Percentiles rank a stretch among this genome's conserved stretches.
Evolutionary conservation across 2,797 vertebrate species (phyloP).

Genomic region (Erpetoichthys calabaricus): DNA sequence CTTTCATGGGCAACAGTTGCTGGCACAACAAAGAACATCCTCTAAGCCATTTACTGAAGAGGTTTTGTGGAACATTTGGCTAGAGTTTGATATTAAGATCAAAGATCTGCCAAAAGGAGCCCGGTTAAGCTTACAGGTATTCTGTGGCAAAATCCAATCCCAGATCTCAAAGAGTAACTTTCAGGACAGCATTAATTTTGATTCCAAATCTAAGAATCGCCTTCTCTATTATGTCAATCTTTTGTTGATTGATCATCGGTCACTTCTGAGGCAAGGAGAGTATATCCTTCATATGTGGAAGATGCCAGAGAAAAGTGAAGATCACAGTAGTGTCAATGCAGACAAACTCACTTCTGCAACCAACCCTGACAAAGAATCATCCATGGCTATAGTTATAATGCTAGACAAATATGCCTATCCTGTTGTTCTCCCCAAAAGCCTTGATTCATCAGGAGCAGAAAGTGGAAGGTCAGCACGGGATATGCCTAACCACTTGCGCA

Average conservation of each 20-base stretch:
- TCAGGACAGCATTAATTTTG: constrained; percentile 49
- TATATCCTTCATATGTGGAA: constrained; percentile 98
- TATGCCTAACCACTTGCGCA: constrained; percentile 93
- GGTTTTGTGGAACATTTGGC: constrained; percentile 89
- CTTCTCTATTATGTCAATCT: constrained; percentile 94
- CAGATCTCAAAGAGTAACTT: constrained; percentile 46
- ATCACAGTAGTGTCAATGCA: constrained; percentile 85
- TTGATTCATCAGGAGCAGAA: constrained; percentile 42
- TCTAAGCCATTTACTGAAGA: constrained; percentile 83
- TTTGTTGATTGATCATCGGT: constrained; percentile 85
- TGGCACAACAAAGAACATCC: constrained; percentile 77
- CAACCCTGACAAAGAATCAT: constrained; percentile 84
- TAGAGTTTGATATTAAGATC: constrained; percentile 89
- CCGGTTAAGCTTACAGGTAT: constrained; percentile 81
- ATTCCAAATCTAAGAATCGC: constrained; percentile 71
- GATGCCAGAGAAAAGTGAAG: constrained; percentile 82
- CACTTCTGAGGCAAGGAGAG: constrained; percentile 81
- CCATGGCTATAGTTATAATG: constrained; percentile 83
- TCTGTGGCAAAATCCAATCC: constrained; percentile 67
- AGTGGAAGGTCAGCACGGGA: constrained; percentile 70
- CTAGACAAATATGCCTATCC: constrained; percentile 93
- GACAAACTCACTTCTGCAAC: constrained; percentile 95
- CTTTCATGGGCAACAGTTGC: constrained; percentile 85
- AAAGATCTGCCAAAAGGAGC: constrained; percentile 92
- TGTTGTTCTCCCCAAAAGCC: constrained; percentile 81